Evolutionary conservation across 2,888 invertebrate species (phyloP).

Genomic region (Sarcophaga rosellei): DNA sequence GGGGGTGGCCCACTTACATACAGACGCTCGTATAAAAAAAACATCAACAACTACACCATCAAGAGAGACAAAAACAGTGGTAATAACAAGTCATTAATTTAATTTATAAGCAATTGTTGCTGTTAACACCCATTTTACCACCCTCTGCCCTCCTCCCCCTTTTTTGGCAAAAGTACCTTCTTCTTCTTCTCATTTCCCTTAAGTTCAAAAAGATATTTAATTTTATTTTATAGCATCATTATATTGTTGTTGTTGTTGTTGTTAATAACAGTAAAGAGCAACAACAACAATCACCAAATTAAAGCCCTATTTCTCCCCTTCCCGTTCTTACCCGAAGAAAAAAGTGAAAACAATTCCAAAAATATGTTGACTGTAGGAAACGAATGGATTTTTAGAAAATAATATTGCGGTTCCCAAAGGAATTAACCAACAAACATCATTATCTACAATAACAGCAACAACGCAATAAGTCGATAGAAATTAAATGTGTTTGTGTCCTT

Average conservation of each 20-base stretch:
- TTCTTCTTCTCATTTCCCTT: no score
- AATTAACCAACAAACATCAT: slow-evolving; percentile 57
- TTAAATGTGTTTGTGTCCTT: background rate
- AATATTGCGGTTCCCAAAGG: slow-evolving; percentile 68
- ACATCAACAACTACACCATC: slow-evolving; percentile 57
- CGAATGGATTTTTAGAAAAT: slow-evolving; percentile 60
- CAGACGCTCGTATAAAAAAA: background rate
- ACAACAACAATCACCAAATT: no score
- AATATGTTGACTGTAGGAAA: slow-evolving; percentile 10
- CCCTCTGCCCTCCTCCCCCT: slow-evolving; percentile 21
- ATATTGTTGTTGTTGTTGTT: slow-evolving; percentile 60
- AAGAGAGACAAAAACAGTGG: background rate
- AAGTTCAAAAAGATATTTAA: no score
- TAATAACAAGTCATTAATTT: slow-evolving; percentile 64
- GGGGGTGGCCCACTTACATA: slow-evolving; percentile 26
- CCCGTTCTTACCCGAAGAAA: background rate
- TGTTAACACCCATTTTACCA: slow-evolving; percentile 57
- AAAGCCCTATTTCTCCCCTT: no score
- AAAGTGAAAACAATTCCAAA: slow-evolving; percentile 59
- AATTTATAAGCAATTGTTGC: slow-evolving; percentile 68
- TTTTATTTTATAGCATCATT: slow-evolving; percentile 53
- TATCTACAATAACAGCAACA: slow-evolving; percentile 37
- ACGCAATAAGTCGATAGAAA: background rate
- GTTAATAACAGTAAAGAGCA: no score
- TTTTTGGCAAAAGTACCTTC: background rate